phyloP scores from a whole-genome alignment of 2,797 vertebrate genomes.

The Salarias fasciatus region DNA sequence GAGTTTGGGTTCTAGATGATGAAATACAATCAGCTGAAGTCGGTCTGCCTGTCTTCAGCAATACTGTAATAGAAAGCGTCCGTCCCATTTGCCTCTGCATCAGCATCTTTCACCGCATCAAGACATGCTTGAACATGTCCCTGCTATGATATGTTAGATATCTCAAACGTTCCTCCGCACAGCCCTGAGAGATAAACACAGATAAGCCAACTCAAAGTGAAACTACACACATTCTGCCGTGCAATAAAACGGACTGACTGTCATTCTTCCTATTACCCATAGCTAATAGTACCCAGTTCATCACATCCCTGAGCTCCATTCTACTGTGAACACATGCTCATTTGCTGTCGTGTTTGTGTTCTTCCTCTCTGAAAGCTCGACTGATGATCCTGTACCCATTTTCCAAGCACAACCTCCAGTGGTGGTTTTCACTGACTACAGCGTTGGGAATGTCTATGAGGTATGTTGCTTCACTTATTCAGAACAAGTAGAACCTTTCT shows the following conservation, averaged over 20 bases:
- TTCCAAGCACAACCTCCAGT: conserved; percentile 89
- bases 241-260: background rate
- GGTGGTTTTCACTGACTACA: conserved; percentile 88
- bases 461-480: conserved; percentile 66
- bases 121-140: background rate
- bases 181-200: conserved; percentile 17
- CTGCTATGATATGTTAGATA: background rate
- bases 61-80: conserved; percentile 19
- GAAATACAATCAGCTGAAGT: conserved; percentile 6
- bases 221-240: conserved; percentile 1
- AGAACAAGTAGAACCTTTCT: background rate
- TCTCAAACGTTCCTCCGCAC: background rate
- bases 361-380: conserved; percentile 51
- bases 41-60: conserved; percentile 19
- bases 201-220: background rate
- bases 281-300: background rate
- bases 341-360: conserved; percentile 16
- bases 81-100: too few species aligned
- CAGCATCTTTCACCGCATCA: background rate
- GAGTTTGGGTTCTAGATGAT: background rate
- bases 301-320: conserved; percentile 17
- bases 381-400: conserved; percentile 76
- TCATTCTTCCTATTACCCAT: background rate
- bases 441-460: conserved; percentile 90
- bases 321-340: background rate